phyloP scores from a whole-genome alignment of 2,113 vertebrate genomes.

The Butorides virescens region DNA sequence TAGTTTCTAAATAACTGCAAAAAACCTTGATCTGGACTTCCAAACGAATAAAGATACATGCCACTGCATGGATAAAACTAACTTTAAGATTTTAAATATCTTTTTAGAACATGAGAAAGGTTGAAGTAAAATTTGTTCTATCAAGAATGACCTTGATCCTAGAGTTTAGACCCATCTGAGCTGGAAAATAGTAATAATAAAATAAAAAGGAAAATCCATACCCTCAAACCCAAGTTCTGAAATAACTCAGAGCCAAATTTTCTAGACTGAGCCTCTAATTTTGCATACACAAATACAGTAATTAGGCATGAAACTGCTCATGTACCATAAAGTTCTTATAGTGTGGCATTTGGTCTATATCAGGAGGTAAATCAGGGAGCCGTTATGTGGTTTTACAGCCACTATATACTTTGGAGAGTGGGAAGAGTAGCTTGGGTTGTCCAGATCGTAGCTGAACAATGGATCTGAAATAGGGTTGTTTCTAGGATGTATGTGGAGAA shows the following conservation, averaged over 20 bases:
- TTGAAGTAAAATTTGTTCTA: background rate
- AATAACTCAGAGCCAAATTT: background rate
- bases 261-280: background rate
- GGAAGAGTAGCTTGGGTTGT: background rate
- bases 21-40: background rate
- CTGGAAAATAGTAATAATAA: background rate
- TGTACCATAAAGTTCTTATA: background rate
- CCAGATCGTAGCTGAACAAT: background rate
- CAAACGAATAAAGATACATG: background rate
- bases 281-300: background rate
- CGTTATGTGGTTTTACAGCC: background rate
- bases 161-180: background rate
- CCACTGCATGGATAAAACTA: background rate
- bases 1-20: background rate
- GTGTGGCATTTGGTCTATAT: background rate
- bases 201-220: background rate
- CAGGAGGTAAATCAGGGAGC: background rate
- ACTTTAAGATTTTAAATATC: background rate
- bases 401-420: background rate
- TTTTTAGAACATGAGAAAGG: background rate
- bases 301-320: background rate
- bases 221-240: background rate
- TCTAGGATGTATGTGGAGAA: slow-evolving; percentile 20
- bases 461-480: slow-evolving; percentile 13
- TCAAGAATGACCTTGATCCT: background rate